Evolutionary conservation across 2,888 invertebrate genomes (phyloP).

Genomic region (Myopa tessellatipennis): DNA sequence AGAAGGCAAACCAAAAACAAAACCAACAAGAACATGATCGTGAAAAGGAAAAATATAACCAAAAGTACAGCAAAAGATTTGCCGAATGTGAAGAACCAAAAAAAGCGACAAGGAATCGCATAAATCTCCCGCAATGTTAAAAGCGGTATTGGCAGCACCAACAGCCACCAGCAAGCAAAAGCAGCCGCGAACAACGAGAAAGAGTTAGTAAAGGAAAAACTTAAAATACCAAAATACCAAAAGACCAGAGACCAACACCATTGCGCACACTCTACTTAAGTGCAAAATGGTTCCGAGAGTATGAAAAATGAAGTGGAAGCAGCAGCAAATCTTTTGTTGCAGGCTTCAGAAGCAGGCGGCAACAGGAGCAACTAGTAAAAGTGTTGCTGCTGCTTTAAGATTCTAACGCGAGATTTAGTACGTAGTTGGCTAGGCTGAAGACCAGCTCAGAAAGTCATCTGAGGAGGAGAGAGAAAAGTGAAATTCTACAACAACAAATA

Average conservation of each 20-base stretch:
- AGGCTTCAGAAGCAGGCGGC: not conserved
- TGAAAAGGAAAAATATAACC: too few relatives aligned
- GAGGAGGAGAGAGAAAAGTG: constrained; percentile 19
- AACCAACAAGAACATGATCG: constrained; percentile 25
- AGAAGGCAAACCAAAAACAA: constrained; percentile 28
- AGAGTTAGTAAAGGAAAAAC: constrained; percentile 20
- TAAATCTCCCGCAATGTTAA: constrained; percentile 56
- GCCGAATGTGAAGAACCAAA: not conserved
- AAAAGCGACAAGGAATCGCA: constrained; percentile 47
- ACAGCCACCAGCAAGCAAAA: constrained; percentile 9
- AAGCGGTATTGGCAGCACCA: constrained; percentile 47
- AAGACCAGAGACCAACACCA: not conserved
- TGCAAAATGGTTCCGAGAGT: constrained; percentile 27
- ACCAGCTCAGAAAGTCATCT: constrained; percentile 4
- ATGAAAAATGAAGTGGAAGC: constrained; percentile 9
- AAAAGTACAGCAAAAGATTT: too few relatives aligned
- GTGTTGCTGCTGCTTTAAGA: constrained; percentile 32
- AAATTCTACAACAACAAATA: constrained; percentile 2
- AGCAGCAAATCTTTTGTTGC: constrained; percentile 12
- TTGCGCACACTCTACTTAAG: constrained; percentile 12
- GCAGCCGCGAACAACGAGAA: not conserved
- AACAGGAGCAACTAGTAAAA: constrained; percentile 24
- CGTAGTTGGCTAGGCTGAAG: not conserved
- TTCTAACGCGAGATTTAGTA: constrained; percentile 27
- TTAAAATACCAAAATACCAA: constrained; percentile 26